Percentiles rank a stretch among this genome's conserved stretches.
Evolutionary conservation across 2,113 vertebrate genomes (phyloP).

Genomic region (Reinhardtius hippoglossoides): DNA sequence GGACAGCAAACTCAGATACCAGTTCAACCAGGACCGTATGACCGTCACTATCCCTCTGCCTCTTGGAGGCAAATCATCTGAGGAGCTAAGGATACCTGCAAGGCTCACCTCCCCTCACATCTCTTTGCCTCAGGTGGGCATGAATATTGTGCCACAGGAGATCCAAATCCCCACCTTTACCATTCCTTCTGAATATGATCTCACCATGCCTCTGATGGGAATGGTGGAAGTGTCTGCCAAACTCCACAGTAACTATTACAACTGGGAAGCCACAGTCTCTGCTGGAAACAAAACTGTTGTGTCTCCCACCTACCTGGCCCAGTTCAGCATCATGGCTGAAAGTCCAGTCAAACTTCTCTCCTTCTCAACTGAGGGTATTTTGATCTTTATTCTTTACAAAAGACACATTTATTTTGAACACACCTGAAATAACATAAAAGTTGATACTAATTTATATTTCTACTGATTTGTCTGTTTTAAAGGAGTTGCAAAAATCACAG

Average conservation of each 20-base stretch:
- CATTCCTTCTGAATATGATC: conserved; percentile 83
- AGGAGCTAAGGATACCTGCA: conserved; percentile 80
- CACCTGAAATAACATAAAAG: not conserved
- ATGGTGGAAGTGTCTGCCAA: conserved; percentile 85
- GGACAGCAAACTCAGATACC: conserved; percentile 85
- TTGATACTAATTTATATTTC: not conserved
- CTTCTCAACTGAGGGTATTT: conserved; percentile 88
- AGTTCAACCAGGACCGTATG: conserved; percentile 84
- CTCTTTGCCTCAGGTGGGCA: conserved; percentile 78
- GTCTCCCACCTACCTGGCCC: conserved; percentile 69
- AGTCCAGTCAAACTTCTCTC: conserved; percentile 85
- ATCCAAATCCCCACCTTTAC: conserved; percentile 85
- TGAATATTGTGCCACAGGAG: conserved; percentile 79
- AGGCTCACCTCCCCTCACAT: conserved; percentile 80
- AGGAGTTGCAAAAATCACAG: conserved; percentile 84
- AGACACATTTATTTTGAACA: not conserved
- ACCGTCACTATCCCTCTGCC: conserved; percentile 86
- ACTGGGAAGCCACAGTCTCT: conserved; percentile 84
- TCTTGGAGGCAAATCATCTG: conserved; percentile 87
- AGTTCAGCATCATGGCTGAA: conserved; percentile 80
- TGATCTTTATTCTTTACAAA: conserved; percentile 2
- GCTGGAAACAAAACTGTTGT: conserved; percentile 83
- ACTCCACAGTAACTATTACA: conserved; percentile 90
- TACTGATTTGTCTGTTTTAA: conserved; percentile 45
- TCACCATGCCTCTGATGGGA: conserved; percentile 86